Evolutionary conservation across 1,140 invertebrate genomes (phyloP).

Genomic region (Ruditapes philippinarum): DNA sequence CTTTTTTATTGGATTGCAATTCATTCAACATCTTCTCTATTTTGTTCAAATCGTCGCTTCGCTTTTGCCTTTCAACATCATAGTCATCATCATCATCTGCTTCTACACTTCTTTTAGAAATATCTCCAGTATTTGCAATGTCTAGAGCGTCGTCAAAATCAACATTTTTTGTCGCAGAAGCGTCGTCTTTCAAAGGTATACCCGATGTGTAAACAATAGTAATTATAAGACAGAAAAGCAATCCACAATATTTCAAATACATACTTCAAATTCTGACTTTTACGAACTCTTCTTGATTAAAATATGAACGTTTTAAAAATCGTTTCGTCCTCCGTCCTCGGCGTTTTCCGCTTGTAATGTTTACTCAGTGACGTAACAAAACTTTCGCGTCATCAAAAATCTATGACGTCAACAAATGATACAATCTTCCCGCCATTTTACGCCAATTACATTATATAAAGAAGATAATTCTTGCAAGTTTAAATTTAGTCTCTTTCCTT

Average conservation of each 20-base stretch:
- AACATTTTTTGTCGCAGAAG: neutral
- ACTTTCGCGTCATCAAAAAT: neutral
- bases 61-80: neutral
- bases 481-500: too few relatives aligned
- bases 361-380: neutral
- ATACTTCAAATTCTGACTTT: too few relatives aligned
- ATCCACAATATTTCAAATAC: neutral
- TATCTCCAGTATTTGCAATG: neutral
- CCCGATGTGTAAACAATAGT: neutral
- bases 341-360: neutral
- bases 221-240: neutral
- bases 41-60: neutral
- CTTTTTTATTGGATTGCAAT: neutral
- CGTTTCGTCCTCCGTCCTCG: too few relatives aligned
- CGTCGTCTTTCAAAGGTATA: neutral
- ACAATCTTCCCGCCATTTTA: neutral
- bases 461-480: too few relatives aligned
- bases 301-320: too few relatives aligned
- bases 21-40: conserved; percentile 21
- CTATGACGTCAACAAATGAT: neutral
- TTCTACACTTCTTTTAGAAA: neutral
- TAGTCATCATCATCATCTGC: neutral
- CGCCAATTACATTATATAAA: too few relatives aligned
- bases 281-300: too few relatives aligned
- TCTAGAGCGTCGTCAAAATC: neutral